Evolutionary conservation across 2,113 vertebrate species (phyloP).

Genomic region (Tyto alba): DNA sequence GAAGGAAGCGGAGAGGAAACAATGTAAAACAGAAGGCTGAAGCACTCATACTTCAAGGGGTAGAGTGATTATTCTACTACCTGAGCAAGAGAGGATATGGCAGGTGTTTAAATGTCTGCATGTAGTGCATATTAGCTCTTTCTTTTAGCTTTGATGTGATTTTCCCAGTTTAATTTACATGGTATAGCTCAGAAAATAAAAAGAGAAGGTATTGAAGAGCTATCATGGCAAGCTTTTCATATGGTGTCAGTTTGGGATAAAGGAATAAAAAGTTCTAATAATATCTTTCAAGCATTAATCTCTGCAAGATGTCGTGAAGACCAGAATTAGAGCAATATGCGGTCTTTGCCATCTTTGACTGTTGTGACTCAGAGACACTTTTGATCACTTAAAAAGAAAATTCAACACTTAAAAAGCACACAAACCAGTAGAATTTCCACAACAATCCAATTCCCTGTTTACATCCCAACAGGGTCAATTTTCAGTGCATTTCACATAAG

Average conservation of each 20-base stretch:
- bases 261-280: conserved; percentile 50
- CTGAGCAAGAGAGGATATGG: not conserved
- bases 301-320: conserved; percentile 45
- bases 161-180: conserved; percentile 10
- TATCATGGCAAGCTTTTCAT: conserved; percentile 11
- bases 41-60: not conserved
- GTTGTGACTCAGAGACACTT: conserved; percentile 41
- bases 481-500: conserved; percentile 2
- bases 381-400: conserved; percentile 56
- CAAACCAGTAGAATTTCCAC: conserved; percentile 33
- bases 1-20: not conserved
- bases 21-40: not conserved
- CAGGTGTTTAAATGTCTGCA: not conserved
- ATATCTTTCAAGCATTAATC: conserved; percentile 55
- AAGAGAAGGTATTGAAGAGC: not conserved
- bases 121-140: not conserved
- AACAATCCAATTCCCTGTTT: conserved; percentile 1
- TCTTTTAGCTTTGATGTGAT: not conserved
- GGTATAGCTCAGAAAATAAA: not conserved
- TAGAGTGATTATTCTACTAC: not conserved
- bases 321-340: conserved; percentile 54
- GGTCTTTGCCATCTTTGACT: conserved; percentile 49
- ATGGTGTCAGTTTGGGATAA: conserved; percentile 43
- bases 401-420: not conserved
- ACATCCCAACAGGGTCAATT: conserved; percentile 15